Base-by-base conservation (phyloP, 2,888 invertebrate genomes). In the Pandemis corylana region DNA sequence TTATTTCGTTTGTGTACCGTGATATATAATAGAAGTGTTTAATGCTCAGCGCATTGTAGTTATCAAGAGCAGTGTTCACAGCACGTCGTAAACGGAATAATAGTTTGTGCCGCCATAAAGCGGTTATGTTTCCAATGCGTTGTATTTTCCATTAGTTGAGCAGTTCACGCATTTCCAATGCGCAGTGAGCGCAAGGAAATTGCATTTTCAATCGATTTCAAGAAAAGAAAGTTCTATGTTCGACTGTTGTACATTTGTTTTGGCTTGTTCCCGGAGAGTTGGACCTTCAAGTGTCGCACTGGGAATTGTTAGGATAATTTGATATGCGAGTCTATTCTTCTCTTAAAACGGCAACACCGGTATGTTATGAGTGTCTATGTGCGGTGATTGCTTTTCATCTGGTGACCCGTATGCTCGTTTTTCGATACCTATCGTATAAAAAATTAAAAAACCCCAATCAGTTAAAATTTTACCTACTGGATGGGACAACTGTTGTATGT, bases 71-170 rank as follows among this genome's bases (percentile, higher is more conserved):
- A 53, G 15, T 53, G 53, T 28, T 59, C 10, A 5, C 12, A n/a
- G 28, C 10, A 7, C 3, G 59, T 59, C 59, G 59, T 59, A 59
- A 59, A 59, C 59, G 6, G 51, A 51, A 51, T 51, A 28, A 59
- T 59, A 12, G 59, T 59, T 59, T 59, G 5, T 5, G 12, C 20
- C 12, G 59, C 12, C 59, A 28, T 59, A 59, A 59, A 59, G 28
- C 10, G 59, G 59, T 12, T 28, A 28, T 59, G 28, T 59, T 28
- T 10, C 1, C 28, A 12, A 10, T 20, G 59, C 28, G 28, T 59
- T 59, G 28, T 59, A 28, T 59, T 59, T 59, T 59, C 59, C 59
- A 59, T 59, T 59, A 59, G 5, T 56, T 15, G 53, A 7, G n/a
- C 51, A 15, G 51, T 7, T 0, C 2, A 59, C 9, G 9, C 12